Base-by-base conservation (phyloP, 2,113 vertebrate species). In the Triplophysa dalaica region DNA sequence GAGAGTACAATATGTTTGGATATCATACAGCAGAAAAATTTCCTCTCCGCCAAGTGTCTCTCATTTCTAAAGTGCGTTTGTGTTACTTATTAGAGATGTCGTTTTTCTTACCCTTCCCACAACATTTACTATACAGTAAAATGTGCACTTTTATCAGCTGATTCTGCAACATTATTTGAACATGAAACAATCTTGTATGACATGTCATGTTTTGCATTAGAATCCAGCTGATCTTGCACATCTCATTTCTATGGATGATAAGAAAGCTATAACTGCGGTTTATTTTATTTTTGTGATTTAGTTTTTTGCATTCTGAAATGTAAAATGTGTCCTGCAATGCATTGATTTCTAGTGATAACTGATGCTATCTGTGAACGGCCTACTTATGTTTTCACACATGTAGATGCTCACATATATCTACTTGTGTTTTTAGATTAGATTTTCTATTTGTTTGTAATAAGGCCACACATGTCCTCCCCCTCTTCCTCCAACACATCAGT, bases 91-190 rank as follows among this genome's bases (percentile, higher is more conserved):
- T 66, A 41, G 22, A 64, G 52, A 54, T n/a, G n/a, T 61, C 19
- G 26, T 56, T 10, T 2, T 1, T 11, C 11, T 56, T 16, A 13
- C 26, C 17, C 54, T 56, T 29, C 29, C 50, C 50, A 14, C 16
- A 13, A 26, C 50, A 38, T 72, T 72, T 16, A 22, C 13, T 62
- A 73, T 74, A 62, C 62, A 67, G 22, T 48, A 26, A 45, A 5
- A 56, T 67, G 75, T 76, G 70, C 67, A 84, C 70, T 75, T 75
- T 80, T 81, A 84, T 88, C 92, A 92, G 90, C 91, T 92, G 88
- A 92, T 88, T 84, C 74, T 81, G 41, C 26, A 81, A 56, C 61
- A 70, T 80, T 70, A 90, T 92, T 92, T 89, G 89, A 88, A 90
- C 69, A 48, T 85, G 81, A 81, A 73, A 76, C 64, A 83, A 86